Conservation (phyloP, 2,888 invertebrate genomes). For the Oconnorella tubifera region DNA sequence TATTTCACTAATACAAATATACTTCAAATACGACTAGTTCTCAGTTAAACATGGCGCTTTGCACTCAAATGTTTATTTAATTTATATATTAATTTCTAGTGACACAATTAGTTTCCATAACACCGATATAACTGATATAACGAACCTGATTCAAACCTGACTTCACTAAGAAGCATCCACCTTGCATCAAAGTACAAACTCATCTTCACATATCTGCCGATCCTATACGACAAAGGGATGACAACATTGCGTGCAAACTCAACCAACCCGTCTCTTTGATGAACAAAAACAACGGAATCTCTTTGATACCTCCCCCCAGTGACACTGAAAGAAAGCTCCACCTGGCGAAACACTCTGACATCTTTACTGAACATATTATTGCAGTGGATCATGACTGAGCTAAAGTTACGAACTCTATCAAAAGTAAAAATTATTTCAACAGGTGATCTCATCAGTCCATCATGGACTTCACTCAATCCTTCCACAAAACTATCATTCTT, state of each 20-base stretch:
- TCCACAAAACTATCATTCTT: constrained; percentile 52
- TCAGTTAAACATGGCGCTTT: too few relatives aligned
- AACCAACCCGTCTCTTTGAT: constrained; percentile 73
- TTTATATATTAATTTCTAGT: too few relatives aligned
- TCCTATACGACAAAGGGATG: constrained; percentile 75
- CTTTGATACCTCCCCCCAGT: constrained; percentile 55
- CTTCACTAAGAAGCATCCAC: constrained; percentile 87
- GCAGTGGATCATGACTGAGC: constrained; percentile 74
- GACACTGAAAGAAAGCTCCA: constrained; percentile 67
- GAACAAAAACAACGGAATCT: constrained; percentile 63
- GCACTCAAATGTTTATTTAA: too few relatives aligned
- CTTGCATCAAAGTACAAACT: constrained; percentile 73
- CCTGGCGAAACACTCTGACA: constrained; percentile 78
- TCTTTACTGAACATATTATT: constrained; percentile 83
- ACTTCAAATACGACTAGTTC: too few relatives aligned
- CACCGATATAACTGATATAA: background rate
- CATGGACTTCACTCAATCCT: constrained; percentile 53
- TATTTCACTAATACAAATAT: too few relatives aligned
- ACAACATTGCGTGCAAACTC: constrained; percentile 79
- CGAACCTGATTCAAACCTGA: constrained; percentile 78
- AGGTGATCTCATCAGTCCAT: background rate
- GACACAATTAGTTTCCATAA: too few relatives aligned
- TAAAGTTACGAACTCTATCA: constrained; percentile 81
- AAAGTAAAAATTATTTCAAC: constrained; percentile 80
- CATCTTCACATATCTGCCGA: constrained; percentile 75